A percentile compares a stretch with the other conserved stretches of the same genome.
phyloP scores from a whole-genome alignment of 1,140 invertebrate species.

The Zaprionus africanus region DNA sequence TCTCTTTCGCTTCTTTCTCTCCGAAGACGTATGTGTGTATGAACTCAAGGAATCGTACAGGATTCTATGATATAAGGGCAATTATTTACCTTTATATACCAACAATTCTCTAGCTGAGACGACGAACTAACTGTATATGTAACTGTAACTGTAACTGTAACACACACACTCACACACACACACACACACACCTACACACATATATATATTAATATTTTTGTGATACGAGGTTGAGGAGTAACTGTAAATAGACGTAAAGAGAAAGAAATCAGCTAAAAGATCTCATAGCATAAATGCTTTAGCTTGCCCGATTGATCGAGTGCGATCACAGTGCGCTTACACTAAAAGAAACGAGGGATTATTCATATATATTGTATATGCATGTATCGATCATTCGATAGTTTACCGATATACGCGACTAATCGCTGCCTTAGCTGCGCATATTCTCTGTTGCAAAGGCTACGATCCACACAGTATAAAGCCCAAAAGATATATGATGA shows the following conservation, averaged over 20 bases:
- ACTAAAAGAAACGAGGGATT: not conserved
- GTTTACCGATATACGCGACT: not conserved
- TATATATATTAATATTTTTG: slow-evolving; percentile 64
- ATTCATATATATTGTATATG: not conserved
- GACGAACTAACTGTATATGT: slow-evolving; percentile 32
- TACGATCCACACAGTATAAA: not conserved
- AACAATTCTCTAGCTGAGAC: slow-evolving; percentile 32
- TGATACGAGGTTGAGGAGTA: slow-evolving; percentile 53
- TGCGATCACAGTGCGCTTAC: not conserved
- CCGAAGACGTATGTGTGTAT: slow-evolving; percentile 23
- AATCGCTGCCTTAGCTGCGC: not conserved
- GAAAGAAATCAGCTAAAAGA: not conserved
- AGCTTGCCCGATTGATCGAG: not conserved
- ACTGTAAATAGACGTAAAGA: slow-evolving; percentile 1
- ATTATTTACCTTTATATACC: slow-evolving; percentile 77
- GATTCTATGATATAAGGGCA: slow-evolving; percentile 58
- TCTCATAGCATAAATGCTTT: not conserved
- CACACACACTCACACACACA: slow-evolving; percentile 34
- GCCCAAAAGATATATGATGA: not conserved
- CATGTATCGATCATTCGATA: not conserved
- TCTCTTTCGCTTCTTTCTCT: not conserved
- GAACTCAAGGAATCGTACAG: slow-evolving; percentile 9
- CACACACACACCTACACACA: slow-evolving; percentile 29
- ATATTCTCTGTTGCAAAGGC: not conserved
- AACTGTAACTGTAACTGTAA: slow-evolving; percentile 12